Evolutionary conservation across 2,113 vertebrate genomes (phyloP), one percentile per base, ranked within the genome.

Genomic region (Aplodontia rufa): DNA sequence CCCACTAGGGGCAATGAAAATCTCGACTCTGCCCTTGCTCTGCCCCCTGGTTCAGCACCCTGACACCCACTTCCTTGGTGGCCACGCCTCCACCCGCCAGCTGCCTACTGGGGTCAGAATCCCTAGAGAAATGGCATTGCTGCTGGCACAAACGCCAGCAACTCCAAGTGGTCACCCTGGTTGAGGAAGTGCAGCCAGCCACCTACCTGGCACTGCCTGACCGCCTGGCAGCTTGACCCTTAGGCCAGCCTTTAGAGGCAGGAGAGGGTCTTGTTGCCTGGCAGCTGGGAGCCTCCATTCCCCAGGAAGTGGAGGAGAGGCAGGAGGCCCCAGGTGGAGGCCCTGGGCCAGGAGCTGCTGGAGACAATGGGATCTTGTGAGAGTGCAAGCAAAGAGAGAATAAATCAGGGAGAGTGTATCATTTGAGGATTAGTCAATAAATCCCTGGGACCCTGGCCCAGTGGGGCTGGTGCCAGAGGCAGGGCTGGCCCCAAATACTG

Each of bases 361-460:
- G 60, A 95, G 84, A 97, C 96, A 97, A 96, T 71, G 49, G 95
- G 62, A 95, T 92, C 78, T 95, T 95, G 87, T 91, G 89, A 95
- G 95, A 84, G 17, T 0, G 1, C 78, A 79, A 86, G 87, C 16
- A 1, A 35, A 86, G 37, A 82, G 85, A 83, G 93, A 93, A 84
- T 66, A 82, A 93, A 90, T 78, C 95, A 86, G 85, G 58, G 75
- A 60, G 55, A 95, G 78, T 83, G 91, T 97, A 95, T 97, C 95
- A 97, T 91, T 93, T 96, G 90, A 92, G 95, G 81, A 96, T 95
- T 97, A 94, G 87, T 97, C 90, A 95, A 71, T 97, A 96, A 97
- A 91, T 88, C 95, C 92, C 92, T 88, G 96, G 96, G 96, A 95
- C 97, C 96, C 90, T 82, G 74, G 97, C 96, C 97, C 97, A 97